Percentiles rank a stretch among this genome's conserved stretches.
phyloP scores from a whole-genome alignment of 2,797 vertebrate species.

The Manis pentadactyla region DNA sequence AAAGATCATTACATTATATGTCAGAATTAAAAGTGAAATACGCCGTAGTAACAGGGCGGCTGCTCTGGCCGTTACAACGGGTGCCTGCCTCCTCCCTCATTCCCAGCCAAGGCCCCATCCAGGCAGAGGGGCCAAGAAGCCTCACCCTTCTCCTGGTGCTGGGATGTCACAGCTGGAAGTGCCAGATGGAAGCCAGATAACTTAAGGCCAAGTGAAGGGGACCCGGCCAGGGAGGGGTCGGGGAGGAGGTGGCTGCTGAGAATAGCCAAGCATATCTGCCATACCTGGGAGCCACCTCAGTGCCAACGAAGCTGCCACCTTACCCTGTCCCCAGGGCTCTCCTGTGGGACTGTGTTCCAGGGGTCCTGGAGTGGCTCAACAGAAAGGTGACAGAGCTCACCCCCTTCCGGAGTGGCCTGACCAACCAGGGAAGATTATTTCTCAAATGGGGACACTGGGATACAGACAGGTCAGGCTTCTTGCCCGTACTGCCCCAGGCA shows the following conservation, averaged over 20 bases:
- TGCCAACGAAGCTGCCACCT: not conserved
- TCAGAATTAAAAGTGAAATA: slow-evolving; percentile 94
- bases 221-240: not conserved
- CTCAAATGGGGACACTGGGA: not conserved
- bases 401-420: not conserved
- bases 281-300: not conserved
- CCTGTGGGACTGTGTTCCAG: not conserved
- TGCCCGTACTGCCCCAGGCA: not conserved
- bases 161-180: not conserved
- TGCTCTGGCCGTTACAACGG: slow-evolving; percentile 83
- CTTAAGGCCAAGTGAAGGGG: not conserved
- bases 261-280: not conserved
- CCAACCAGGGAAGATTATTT: not conserved
- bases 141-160: not conserved
- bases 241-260: not conserved
- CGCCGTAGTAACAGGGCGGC: slow-evolving; percentile 89
- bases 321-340: not conserved
- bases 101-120: not conserved
- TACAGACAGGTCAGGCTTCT: not conserved
- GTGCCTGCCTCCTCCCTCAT: slow-evolving; percentile 63
- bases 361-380: not conserved
- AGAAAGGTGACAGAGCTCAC: not conserved
- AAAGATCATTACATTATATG: slow-evolving; percentile 94
- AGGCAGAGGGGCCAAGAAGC: slow-evolving; percentile 20
- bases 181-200: not conserved